Percentiles rank a stretch among this genome's conserved stretches.
phyloP scores from a whole-genome alignment of 2,888 invertebrate genomes.

The Schrankia costaestrigalis region DNA sequence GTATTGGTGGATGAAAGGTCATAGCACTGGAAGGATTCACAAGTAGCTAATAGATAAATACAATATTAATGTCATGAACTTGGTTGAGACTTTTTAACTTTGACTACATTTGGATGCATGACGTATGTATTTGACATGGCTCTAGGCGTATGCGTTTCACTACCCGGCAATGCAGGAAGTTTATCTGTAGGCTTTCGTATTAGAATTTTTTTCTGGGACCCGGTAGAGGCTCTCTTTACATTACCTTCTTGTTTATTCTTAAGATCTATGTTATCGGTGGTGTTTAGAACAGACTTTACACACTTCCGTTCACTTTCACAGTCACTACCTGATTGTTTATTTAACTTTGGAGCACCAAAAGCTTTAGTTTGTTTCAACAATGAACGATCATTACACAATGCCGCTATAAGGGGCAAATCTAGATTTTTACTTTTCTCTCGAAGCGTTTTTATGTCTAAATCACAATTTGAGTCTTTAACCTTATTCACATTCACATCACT shows the following conservation, averaged over 20 bases:
- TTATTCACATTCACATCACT: conserved; percentile 57
- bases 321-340: conserved; percentile 64
- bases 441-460: conserved; percentile 89
- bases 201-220: conserved; percentile 75
- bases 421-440: conserved; percentile 94
- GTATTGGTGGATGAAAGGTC: conserved; percentile 61
- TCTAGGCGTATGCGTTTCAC: conserved; percentile 76
- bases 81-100: conserved; percentile 68
- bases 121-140: conserved; percentile 87
- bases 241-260: conserved; percentile 73
- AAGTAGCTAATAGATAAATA: conserved; percentile 43
- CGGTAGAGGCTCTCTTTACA: conserved; percentile 85
- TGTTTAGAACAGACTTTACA: conserved; percentile 65
- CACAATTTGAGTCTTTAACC: conserved; percentile 70
- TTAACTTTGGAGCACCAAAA: conserved; percentile 87
- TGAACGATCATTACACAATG: conserved; percentile 95
- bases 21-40: conserved; percentile 79
- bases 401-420: conserved; percentile 95
- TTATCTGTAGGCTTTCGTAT: conserved; percentile 88
- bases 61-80: conserved; percentile 62
- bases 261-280: conserved; percentile 71
- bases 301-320: conserved; percentile 70
- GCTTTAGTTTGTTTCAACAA: conserved; percentile 94
- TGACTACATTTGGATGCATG: conserved; percentile 70
- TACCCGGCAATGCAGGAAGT: conserved; percentile 84